Conservation (phyloP, 1,140 invertebrate species). For the Formica exsecta region DNA sequence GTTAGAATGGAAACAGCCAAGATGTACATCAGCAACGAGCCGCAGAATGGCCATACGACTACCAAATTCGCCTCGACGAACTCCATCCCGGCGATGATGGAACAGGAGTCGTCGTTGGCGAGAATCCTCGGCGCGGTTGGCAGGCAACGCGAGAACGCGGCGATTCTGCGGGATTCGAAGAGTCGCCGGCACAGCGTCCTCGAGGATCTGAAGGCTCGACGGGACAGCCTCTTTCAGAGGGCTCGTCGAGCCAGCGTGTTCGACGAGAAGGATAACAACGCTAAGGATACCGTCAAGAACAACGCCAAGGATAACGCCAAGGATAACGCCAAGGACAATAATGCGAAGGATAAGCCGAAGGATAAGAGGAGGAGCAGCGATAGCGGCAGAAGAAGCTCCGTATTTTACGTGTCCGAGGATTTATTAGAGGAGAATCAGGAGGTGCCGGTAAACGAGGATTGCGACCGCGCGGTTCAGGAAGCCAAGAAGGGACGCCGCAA, state of each 20-base stretch:
- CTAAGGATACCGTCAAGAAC: neutral
- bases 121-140: constrained; percentile 46
- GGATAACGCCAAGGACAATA: constrained; percentile 18
- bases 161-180: constrained; percentile 62
- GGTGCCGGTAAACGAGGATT: constrained; percentile 78
- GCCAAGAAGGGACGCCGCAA: constrained; percentile 88
- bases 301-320: neutral
- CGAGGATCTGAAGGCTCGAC: constrained; percentile 82
- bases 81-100: constrained; percentile 84
- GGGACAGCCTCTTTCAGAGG: constrained; percentile 82
- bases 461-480: constrained; percentile 84
- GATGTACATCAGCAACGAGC: constrained; percentile 82
- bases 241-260: constrained; percentile 81
- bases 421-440: constrained; percentile 83
- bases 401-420: constrained; percentile 82
- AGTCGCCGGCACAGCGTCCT: constrained; percentile 82
- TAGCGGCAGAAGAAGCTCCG: constrained; percentile 72
- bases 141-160: constrained; percentile 35
- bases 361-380: constrained; percentile 75
- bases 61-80: constrained; percentile 84
- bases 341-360: constrained; percentile 56
- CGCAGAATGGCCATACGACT: constrained; percentile 66
- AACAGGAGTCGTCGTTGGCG: constrained; percentile 67
- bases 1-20: constrained; percentile 80
- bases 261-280: constrained; percentile 81